Evolutionary conservation across 1,140 invertebrate species (phyloP).

Genomic region (Lordiphosa stackelbergi): DNA sequence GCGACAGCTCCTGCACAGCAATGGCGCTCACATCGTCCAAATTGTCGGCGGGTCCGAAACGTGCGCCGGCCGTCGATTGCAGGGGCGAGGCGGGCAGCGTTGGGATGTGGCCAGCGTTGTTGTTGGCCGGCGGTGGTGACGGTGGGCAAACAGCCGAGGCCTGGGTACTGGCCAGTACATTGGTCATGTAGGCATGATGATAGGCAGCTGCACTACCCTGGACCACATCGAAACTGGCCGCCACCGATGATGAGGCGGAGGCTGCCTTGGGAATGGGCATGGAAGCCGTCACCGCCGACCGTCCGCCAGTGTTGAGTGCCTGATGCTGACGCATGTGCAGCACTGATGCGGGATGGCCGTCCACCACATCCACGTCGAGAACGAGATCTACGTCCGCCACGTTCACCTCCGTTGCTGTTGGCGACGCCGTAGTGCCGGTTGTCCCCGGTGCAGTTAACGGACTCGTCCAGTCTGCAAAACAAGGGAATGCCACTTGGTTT

Average conservation of each 20-base stretch:
- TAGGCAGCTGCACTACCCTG: conserved; percentile 40
- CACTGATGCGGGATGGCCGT: conserved; percentile 65
- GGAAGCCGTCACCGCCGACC: conserved; percentile 23
- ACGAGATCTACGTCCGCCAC: conserved; percentile 20
- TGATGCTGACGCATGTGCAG: conserved; percentile 67
- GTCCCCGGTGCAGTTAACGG: conserved; percentile 45
- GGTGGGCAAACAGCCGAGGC: conserved; percentile 3
- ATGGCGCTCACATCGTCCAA: conserved; percentile 66
- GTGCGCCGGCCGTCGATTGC: conserved; percentile 50
- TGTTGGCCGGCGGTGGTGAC: conserved; percentile 23
- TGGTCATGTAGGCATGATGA: conserved; percentile 54
- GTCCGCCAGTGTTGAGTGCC: conserved; percentile 44
- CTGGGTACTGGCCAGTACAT: conserved; percentile 41
- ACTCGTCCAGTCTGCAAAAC: conserved; percentile 69
- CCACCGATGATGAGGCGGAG: conserved; percentile 40
- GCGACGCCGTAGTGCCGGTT: conserved; percentile 20
- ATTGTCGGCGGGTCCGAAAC: conserved; percentile 52
- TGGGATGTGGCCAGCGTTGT: conserved; percentile 7
- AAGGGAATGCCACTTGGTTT: not conserved
- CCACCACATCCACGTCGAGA: conserved; percentile 62
- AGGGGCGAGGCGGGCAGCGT: conserved; percentile 52
- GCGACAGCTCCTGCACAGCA: conserved; percentile 80
- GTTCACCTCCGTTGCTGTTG: conserved; percentile 28
- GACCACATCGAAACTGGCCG: conserved; percentile 51
- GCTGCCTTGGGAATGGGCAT: conserved; percentile 20